A percentile compares a stretch with the other conserved stretches of the same genome.
Evolutionary conservation across 2,888 invertebrate species (phyloP).

Genomic region (Furcula furcula): DNA sequence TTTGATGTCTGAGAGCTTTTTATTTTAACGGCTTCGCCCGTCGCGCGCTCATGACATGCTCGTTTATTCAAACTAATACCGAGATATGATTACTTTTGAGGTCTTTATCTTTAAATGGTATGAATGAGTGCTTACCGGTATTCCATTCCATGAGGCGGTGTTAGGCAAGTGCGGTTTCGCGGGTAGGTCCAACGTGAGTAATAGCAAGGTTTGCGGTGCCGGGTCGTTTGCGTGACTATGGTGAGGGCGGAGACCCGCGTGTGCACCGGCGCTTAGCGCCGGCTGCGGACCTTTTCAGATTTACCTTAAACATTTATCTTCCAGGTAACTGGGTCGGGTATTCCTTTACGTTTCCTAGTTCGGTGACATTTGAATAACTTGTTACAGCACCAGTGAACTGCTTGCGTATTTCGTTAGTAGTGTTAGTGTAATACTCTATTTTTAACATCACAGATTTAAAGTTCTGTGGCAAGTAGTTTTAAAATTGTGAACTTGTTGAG

Average conservation of each 20-base stretch:
- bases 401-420: slow-evolving; percentile 2
- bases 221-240: slow-evolving; percentile 48
- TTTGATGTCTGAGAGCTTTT: slow-evolving; percentile 46
- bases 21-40: slow-evolving; percentile 21
- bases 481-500: too few species aligned
- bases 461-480: too few species aligned
- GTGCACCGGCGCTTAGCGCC: slow-evolving; percentile 45
- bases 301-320: slow-evolving; percentile 66
- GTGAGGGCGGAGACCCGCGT: slow-evolving; percentile 21
- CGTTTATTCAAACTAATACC: slow-evolving; percentile 17
- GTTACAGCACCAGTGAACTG: slow-evolving; percentile 13
- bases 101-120: slow-evolving; percentile 28
- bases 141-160: slow-evolving; percentile 63
- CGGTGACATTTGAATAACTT: slow-evolving; percentile 50
- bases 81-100: slow-evolving; percentile 33
- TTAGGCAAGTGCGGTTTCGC: slow-evolving; percentile 59
- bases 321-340: slow-evolving; percentile 46
- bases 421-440: background rate
- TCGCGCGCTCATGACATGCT: slow-evolving; percentile 23
- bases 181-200: slow-evolving; percentile 54
- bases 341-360: slow-evolving; percentile 37
- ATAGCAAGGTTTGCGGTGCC: slow-evolving; percentile 56
- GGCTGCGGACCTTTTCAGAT: slow-evolving; percentile 53
- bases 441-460: too few species aligned
- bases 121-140: slow-evolving; percentile 41